Base-by-base conservation (phyloP, 2,113 vertebrate genomes). In the Mixornis gularis region DNA sequence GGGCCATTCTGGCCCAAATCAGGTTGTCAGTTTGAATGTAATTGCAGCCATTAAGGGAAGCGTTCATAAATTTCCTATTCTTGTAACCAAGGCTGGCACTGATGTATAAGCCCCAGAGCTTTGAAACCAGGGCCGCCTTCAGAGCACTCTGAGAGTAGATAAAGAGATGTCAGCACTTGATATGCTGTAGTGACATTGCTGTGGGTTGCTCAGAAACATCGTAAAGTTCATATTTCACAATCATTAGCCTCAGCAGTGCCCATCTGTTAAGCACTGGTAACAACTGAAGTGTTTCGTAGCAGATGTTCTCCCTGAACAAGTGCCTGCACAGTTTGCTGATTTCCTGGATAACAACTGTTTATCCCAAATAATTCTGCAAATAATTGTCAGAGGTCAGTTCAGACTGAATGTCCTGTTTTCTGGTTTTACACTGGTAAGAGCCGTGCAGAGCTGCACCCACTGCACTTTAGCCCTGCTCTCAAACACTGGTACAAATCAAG, bases 221-320 rank as follows among this genome's bases (percentile, higher is more conserved):
- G 0, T 86, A 72, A 90, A 84, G 56, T 94, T 93, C 55, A 4
- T 81, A 85, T 94, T 92, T 92, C 87, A 92, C 74, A 51, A 38
- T 55, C 66, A 43, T 85, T 94, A 87, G 63, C 63, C 40, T 82
- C 66, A 43, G 51, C 51, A 76, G 65, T 93, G 94, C 95, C 91
- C 89, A 87, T 91, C 92, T 95, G 91, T 90, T 92, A 69, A 89
- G n/a, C 24, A 43, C 74, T 72, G 73, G 58, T 92, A 94, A 79
- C 55, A 95, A 79, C 0, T 87, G 80, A 58, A 92, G 46, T 84
- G 84, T 90, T 92, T 85, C 58, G 41, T 20, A 95, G 91, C 92
- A 96, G 94, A 93, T 94, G 89, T 87, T 93, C 91, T 85, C 79
- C 52, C 84, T 48, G 74, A 91, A 85, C 78, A 94, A 59, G 94